Percentiles rank a stretch among this genome's conserved stretches.
phyloP scores from a whole-genome alignment of 2,888 invertebrate species.

The Volucella inanis region DNA sequence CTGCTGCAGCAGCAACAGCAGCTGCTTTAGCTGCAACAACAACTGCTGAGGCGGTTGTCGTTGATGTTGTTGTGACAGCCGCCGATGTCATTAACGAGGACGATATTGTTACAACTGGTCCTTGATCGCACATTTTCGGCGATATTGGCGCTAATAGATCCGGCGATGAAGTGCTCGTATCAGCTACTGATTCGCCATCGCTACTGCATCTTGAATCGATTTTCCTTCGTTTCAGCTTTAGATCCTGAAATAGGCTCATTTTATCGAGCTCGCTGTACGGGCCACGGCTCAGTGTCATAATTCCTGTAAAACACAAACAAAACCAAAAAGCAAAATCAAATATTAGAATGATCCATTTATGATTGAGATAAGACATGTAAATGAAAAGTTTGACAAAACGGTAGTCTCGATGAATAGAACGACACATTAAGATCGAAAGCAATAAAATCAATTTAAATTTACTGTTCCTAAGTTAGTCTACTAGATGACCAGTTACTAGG shows the following conservation, averaged over 20 bases:
- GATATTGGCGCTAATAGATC: conserved; percentile 93
- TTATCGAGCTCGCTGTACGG: conserved; percentile 97
- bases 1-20: conserved; percentile 48
- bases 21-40: conserved; percentile 70
- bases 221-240: conserved; percentile 98
- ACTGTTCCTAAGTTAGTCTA: no score
- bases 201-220: conserved; percentile 98
- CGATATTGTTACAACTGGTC: conserved; percentile 77
- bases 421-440: not conserved
- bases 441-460: not conserved
- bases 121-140: conserved; percentile 88
- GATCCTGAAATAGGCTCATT: conserved; percentile 99
- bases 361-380: not conserved
- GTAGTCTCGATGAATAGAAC: no score
- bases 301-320: conserved; percentile 86
- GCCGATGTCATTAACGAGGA: conserved; percentile 76
- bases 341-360: not conserved
- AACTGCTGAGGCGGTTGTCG: conserved; percentile 75
- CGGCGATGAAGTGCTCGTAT: conserved; percentile 96
- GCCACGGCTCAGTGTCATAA: conserved; percentile 98
- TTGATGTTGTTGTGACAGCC: conserved; percentile 76
- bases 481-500: no score
- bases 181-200: conserved; percentile 97
- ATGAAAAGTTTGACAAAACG: not conserved
- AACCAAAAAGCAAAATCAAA: conserved; percentile 16